These are phyloP conservation scores for Eumaeus atala DNA, from an alignment of 1,140 invertebrate species.

Conservation along the genomic window DNA sequence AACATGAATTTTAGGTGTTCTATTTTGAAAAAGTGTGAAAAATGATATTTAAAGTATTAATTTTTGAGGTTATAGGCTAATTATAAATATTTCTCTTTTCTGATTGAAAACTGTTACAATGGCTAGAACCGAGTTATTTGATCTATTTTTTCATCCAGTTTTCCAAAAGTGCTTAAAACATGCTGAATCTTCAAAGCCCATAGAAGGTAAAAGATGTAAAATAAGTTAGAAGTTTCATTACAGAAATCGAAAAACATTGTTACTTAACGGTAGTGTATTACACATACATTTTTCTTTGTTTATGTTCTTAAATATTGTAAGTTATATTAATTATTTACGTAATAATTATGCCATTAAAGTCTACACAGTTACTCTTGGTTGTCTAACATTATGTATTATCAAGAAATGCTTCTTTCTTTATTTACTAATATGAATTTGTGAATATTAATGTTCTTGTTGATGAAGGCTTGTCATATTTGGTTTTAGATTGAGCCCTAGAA, in stretches of 20 bases:
- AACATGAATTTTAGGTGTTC: constrained; percentile 18
- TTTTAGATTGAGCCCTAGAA: too few species aligned
- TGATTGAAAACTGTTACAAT: constrained; percentile 48
- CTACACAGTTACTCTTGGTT: too few species aligned
- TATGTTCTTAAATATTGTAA: not conserved
- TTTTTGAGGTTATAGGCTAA: constrained; percentile 57
- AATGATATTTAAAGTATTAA: constrained; percentile 8
- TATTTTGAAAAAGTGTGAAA: constrained; percentile 15
- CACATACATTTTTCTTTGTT: not conserved
- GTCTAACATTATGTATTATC: too few species aligned
- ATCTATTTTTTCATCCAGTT: constrained; percentile 73
- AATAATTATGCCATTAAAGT: too few species aligned
- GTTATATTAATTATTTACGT: not conserved
- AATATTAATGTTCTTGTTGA: too few species aligned
- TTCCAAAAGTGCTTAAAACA: constrained; percentile 73
- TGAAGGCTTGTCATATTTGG: too few species aligned
- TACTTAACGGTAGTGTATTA: not conserved
- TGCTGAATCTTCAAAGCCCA: constrained; percentile 50
- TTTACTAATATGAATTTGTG: too few species aligned
- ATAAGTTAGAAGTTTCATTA: not conserved
- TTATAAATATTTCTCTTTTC: constrained; percentile 44
- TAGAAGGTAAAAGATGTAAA: constrained; percentile 53
- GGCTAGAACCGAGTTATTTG: constrained; percentile 70
- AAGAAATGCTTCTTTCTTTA: too few species aligned
- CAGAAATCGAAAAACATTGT: not conserved